phyloP scores from a whole-genome alignment of 1,140 invertebrate species.

The Microplitis mediator region DNA sequence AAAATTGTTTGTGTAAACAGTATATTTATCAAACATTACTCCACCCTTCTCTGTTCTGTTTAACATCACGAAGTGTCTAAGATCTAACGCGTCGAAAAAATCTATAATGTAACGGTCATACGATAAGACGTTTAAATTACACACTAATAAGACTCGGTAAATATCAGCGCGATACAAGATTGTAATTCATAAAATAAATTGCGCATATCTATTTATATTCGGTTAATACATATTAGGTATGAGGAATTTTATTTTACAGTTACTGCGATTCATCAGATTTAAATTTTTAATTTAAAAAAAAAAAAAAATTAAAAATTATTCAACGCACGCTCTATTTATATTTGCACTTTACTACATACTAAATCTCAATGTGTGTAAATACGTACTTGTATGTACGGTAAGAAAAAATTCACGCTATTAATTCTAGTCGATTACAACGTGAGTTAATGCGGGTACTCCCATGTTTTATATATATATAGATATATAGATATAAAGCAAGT shows the following conservation, averaged over 20 bases:
- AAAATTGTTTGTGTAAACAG: too few relatives aligned
- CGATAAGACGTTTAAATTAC: constrained; percentile 7
- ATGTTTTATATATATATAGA: not conserved
- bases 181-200: not conserved
- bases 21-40: not conserved
- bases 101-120: not conserved
- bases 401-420: not conserved
- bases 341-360: not conserved
- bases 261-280: not conserved
- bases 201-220: not conserved
- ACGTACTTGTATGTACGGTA: not conserved
- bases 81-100: not conserved
- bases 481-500: too few relatives aligned
- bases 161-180: not conserved
- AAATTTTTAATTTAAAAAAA: not conserved
- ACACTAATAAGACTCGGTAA: not conserved
- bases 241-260: not conserved
- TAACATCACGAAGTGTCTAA: not conserved
- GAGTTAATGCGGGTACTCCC: not conserved
- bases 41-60: not conserved
- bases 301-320: not conserved
- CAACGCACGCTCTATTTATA: not conserved
- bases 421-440: not conserved
- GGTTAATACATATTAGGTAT: not conserved
- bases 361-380: not conserved